A percentile compares a stretch with the other conserved stretches of the same genome.
Conservation (phyloP, 1,140 invertebrate species). For the Spodoptera litura region DNA sequence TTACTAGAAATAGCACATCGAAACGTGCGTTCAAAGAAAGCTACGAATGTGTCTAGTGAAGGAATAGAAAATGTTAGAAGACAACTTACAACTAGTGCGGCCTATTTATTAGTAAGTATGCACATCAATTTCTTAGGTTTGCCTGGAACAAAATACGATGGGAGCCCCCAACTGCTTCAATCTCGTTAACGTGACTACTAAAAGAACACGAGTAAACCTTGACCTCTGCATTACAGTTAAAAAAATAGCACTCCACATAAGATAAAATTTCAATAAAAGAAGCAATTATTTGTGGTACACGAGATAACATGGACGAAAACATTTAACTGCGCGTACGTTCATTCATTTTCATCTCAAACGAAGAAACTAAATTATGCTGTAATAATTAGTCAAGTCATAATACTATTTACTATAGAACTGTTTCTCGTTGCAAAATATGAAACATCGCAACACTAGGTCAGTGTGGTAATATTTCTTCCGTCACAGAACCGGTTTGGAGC, state of each 20-base stretch:
- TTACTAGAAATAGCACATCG: constrained; percentile 12
- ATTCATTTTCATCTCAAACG: not conserved
- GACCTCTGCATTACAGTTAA: no score
- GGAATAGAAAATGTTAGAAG: constrained; percentile 25
- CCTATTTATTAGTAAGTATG: no score
- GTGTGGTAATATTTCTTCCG: constrained; percentile 43
- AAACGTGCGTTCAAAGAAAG: constrained; percentile 17
- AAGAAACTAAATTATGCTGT: not conserved
- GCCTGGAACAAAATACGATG: no score
- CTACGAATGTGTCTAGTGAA: constrained; percentile 8
- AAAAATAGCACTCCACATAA: no score
- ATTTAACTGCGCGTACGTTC: not conserved
- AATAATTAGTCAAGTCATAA: not conserved
- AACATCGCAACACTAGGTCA: constrained; percentile 32
- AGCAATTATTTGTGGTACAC: not conserved
- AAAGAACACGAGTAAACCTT: no score
- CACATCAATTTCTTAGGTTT: no score
- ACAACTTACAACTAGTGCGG: not conserved
- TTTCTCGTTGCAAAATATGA: constrained; percentile 35
- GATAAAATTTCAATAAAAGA: not conserved
- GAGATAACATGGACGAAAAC: not conserved
- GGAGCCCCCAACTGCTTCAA: no score
- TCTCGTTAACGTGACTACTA: no score
- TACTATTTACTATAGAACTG: not conserved
- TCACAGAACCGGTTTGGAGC: constrained; percentile 34